These are phyloP conservation scores for Mactromeris polynyma DNA, from an alignment of 2,888 invertebrate genomes.

Conservation along the genomic window DNA sequence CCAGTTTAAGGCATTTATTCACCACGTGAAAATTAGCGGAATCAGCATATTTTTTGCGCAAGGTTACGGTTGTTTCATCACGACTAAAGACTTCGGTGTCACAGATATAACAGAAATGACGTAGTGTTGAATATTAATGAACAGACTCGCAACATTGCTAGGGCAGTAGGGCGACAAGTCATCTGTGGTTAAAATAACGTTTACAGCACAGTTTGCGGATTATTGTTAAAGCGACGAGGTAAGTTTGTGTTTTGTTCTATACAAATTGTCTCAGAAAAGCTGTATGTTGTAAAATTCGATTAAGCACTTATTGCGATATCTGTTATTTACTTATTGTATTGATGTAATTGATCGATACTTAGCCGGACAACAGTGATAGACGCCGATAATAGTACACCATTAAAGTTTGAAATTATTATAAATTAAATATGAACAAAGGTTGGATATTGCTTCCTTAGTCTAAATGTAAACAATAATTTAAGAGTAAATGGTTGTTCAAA, in stretches of 20 bases:
- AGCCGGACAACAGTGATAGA: too few relatives aligned
- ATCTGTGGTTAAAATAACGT: not conserved
- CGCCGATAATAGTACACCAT: too few relatives aligned
- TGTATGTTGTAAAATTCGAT: not conserved
- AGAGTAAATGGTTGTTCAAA: too few relatives aligned
- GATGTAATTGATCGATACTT: too few relatives aligned
- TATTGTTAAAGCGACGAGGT: not conserved
- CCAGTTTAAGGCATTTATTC: not conserved
- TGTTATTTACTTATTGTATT: too few relatives aligned
- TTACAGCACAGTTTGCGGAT: not conserved
- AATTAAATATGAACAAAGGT: too few relatives aligned
- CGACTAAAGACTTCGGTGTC: not conserved
- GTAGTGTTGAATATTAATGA: slow-evolving; percentile 29
- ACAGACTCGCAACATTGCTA: not conserved
- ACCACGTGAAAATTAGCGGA: not conserved
- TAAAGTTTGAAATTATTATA: too few relatives aligned
- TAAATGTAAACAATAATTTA: too few relatives aligned
- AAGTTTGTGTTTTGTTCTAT: not conserved
- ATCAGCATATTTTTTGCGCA: not conserved
- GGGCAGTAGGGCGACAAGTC: slow-evolving; percentile 31
- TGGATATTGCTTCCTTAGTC: too few relatives aligned
- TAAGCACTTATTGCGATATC: not conserved
- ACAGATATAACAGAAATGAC: not conserved
- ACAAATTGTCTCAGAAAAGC: not conserved
- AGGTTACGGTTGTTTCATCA: not conserved